Percentiles rank a stretch among this genome's conserved stretches.
These are phyloP conservation scores for Danio choprae DNA, from an alignment of 2,797 vertebrate species.

Conservation along the genomic window DNA sequence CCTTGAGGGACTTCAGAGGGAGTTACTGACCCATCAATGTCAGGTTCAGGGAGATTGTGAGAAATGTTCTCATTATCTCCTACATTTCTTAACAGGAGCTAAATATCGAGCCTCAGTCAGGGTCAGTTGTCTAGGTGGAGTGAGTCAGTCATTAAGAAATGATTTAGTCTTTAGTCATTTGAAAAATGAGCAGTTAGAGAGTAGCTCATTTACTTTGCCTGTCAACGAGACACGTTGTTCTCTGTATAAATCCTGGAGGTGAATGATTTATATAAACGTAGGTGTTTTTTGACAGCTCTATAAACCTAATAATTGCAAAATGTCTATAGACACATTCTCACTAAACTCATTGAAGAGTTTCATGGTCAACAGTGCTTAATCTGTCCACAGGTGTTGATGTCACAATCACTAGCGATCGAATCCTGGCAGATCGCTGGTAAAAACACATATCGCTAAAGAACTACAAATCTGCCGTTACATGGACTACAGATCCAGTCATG, in stretches of 20 bases:
- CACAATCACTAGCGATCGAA: too few relatives aligned
- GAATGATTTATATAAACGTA: constrained; percentile 22
- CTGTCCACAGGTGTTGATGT: constrained; percentile 3
- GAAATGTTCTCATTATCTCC: constrained; percentile 24
- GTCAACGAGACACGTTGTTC: constrained; percentile 18
- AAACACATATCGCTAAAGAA: too few relatives aligned
- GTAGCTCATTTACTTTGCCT: constrained; percentile 26
- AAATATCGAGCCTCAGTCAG: constrained; percentile 9
- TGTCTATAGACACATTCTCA: background rate
- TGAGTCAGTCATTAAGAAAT: constrained; percentile 32
- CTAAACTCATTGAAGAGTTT: constrained; percentile 9
- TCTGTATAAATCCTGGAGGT: constrained; percentile 12
- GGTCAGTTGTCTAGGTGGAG: constrained; percentile 18
- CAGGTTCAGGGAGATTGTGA: constrained; percentile 22
- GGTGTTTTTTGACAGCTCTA: constrained; percentile 35
- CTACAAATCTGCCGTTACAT: too few relatives aligned
- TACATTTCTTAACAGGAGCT: constrained; percentile 11
- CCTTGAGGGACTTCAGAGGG: background rate
- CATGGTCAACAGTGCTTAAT: constrained; percentile 27
- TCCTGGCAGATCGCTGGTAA: too few relatives aligned
- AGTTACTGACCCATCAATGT: constrained; percentile 23
- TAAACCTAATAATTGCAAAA: constrained; percentile 35
- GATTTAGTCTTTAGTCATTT: constrained; percentile 19
- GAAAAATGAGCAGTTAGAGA: constrained; percentile 24
- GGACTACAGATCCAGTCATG: too few relatives aligned